Evolutionary conservation across 1,140 invertebrate species (phyloP).

Genomic region (Polypedilum pembai): DNA sequence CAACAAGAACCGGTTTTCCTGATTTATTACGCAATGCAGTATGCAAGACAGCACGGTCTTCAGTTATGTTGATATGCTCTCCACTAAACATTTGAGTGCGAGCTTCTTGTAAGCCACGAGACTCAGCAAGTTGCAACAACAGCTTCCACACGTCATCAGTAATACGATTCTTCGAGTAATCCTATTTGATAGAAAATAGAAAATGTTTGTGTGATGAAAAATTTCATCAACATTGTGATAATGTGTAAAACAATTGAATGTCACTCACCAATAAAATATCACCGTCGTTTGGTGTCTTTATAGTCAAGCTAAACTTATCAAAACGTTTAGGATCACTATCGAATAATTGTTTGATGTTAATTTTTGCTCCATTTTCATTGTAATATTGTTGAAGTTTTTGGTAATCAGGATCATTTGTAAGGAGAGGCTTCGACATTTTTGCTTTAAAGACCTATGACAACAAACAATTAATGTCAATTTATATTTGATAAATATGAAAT

Average conservation of each 20-base stretch:
- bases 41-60: slow-evolving; percentile 91
- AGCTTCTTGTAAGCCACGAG: slow-evolving; percentile 73
- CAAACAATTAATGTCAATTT: neutral
- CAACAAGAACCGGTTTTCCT: slow-evolving; percentile 70
- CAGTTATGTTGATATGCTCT: slow-evolving; percentile 96
- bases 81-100: slow-evolving; percentile 91
- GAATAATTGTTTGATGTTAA: slow-evolving; percentile 73
- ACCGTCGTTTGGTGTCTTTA: slow-evolving; percentile 74
- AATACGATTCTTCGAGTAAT: slow-evolving; percentile 96
- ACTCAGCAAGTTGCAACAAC: slow-evolving; percentile 75
- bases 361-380: slow-evolving; percentile 54
- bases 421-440: slow-evolving; percentile 33
- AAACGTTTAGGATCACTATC: slow-evolving; percentile 67
- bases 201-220: neutral
- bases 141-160: slow-evolving; percentile 65
- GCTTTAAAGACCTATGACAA: neutral
- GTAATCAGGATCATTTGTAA: slow-evolving; percentile 61
- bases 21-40: slow-evolving; percentile 83
- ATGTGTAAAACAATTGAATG: neutral
- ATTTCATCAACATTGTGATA: neutral
- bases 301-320: slow-evolving; percentile 64
- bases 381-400: slow-evolving; percentile 66
- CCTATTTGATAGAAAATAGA: slow-evolving; percentile 45
- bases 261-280: slow-evolving; percentile 58
- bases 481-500: neutral